These are phyloP conservation scores for Zeuzera pyrina DNA, from an alignment of 2,888 invertebrate species.

Conservation along the genomic window DNA sequence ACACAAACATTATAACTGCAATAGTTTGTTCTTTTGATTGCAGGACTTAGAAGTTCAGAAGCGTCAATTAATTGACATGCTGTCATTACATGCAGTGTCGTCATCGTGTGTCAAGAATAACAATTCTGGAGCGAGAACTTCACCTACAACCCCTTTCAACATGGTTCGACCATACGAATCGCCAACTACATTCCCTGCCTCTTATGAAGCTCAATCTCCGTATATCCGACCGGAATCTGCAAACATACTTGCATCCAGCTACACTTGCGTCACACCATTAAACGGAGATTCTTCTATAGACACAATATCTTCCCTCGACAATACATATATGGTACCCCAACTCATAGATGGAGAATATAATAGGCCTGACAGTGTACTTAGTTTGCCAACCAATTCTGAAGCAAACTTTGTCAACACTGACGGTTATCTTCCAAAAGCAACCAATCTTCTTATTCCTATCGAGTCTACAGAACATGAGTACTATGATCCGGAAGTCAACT, in stretches of 20 bases:
- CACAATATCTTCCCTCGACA: conserved; percentile 51
- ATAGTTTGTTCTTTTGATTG: conserved; percentile 24
- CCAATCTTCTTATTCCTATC: conserved; percentile 63
- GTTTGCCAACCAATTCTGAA: conserved; percentile 46
- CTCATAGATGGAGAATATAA: conserved; percentile 52
- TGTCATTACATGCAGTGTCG: conserved; percentile 82
- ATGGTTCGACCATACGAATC: conserved; percentile 60
- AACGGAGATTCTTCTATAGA: conserved; percentile 56
- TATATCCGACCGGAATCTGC: conserved; percentile 69
- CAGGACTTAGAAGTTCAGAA: conserved; percentile 86
- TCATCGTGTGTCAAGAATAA: conserved; percentile 78
- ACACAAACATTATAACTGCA: too few relatives aligned
- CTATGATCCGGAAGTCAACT: conserved; percentile 66
- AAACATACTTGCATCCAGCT: conserved; percentile 58
- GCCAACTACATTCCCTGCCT: conserved; percentile 54
- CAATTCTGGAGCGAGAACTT: conserved; percentile 47
- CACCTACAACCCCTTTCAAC: conserved; percentile 55
- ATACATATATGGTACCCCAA: conserved; percentile 45
- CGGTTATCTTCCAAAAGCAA: conserved; percentile 57
- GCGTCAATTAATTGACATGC: conserved; percentile 83
- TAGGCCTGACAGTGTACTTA: conserved; percentile 61
- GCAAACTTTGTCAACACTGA: conserved; percentile 48
- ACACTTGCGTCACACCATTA: conserved; percentile 53
- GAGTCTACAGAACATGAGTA: conserved; percentile 67
- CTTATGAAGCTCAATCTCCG: conserved; percentile 60